phyloP scores from a whole-genome alignment of 2,113 vertebrate genomes.

The Ceyx melanurus region DNA sequence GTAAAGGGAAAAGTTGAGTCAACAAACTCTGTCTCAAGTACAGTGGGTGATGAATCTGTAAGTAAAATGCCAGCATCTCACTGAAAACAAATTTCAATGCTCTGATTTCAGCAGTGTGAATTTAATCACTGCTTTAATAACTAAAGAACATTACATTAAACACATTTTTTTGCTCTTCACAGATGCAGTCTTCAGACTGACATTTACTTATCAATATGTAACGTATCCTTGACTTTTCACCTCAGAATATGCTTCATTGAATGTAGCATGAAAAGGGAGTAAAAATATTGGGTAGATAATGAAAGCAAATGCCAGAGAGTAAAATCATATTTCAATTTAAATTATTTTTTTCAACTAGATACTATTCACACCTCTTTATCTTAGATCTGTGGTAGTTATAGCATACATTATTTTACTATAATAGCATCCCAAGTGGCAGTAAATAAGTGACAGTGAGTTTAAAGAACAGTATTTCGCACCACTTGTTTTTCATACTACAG shows the following conservation, averaged over 20 bases:
- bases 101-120: neutral
- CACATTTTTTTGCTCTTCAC: neutral
- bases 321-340: neutral
- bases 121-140: neutral
- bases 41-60: neutral
- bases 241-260: neutral
- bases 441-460: neutral
- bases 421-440: neutral
- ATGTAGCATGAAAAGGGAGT: neutral
- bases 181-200: neutral
- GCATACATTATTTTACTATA: neutral
- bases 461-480: neutral
- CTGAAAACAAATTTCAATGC: neutral
- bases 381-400: neutral
- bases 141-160: neutral
- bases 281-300: neutral
- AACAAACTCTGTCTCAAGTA: neutral
- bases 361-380: neutral
- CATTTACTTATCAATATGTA: neutral
- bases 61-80: neutral
- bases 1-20: neutral
- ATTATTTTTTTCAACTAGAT: neutral
- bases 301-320: neutral
- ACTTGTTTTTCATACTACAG: neutral
- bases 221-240: neutral